Evolutionary conservation across 2,888 invertebrate species (phyloP).

Genomic region (Papilio elwesi): DNA sequence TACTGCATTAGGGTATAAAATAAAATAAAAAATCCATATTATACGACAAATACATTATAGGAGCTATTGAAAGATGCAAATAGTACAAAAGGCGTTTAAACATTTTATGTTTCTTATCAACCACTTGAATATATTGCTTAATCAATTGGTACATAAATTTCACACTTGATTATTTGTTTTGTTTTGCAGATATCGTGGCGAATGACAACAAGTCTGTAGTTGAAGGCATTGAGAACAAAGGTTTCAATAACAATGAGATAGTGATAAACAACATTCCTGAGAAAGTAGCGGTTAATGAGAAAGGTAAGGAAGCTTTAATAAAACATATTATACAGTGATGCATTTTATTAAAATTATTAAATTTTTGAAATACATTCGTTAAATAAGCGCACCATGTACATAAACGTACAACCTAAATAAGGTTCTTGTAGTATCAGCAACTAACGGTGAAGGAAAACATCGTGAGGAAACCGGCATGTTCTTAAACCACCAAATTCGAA

Average conservation of each 20-base stretch:
- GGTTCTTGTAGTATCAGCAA: too few species aligned
- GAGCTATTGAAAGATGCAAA: neutral
- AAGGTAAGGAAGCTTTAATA: constrained; percentile 49
- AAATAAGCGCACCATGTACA: too few species aligned
- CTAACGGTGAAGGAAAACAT: too few species aligned
- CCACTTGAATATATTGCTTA: neutral
- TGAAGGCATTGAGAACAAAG: constrained; percentile 68
- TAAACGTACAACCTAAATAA: too few species aligned
- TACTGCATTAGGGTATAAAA: too few species aligned
- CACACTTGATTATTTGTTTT: constrained; percentile 15
- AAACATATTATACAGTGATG: too few species aligned
- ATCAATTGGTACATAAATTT: neutral
- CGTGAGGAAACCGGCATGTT: too few species aligned
- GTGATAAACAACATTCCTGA: constrained; percentile 50
- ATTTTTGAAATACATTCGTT: too few species aligned
- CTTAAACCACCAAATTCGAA: too few species aligned
- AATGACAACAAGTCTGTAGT: constrained; percentile 67
- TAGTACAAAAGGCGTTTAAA: neutral
- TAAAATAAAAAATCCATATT: too few species aligned
- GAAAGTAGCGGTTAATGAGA: constrained; percentile 49
- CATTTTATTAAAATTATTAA: too few species aligned
- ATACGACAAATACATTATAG: too few species aligned
- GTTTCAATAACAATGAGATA: constrained; percentile 50
- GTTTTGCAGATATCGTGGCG: constrained; percentile 64
- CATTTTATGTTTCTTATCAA: neutral